These are phyloP conservation scores for Vipera latastei DNA, from an alignment of 2,797 vertebrate genomes.

Conservation along the genomic window DNA sequence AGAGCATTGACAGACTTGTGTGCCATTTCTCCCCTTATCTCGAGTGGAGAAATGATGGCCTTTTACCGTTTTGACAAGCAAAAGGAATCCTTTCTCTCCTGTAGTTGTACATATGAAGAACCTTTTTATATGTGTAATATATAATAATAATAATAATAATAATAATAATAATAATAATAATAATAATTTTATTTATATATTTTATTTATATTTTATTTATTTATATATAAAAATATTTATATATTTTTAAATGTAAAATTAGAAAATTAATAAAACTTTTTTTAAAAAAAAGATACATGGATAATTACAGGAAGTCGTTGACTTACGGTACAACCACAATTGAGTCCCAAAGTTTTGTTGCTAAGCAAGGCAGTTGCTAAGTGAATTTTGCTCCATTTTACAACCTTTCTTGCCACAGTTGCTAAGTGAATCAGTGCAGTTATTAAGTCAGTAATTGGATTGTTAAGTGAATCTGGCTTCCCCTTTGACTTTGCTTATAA, in stretches of 20 bases:
- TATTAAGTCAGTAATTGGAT: background rate
- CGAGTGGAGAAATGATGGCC: background rate
- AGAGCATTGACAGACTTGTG: accelerated
- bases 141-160: too few species aligned
- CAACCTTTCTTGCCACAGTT: background rate
- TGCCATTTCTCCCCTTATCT: background rate
- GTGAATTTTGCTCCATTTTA: background rate
- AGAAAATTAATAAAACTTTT: too few species aligned
- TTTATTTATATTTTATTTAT: too few species aligned
- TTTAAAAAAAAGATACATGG: background rate
- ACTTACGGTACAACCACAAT: background rate
- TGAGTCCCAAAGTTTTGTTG: background rate
- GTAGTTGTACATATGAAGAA: too few species aligned
- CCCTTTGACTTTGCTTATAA: too few species aligned
- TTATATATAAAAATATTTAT: too few species aligned
- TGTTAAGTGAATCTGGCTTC: too few species aligned
- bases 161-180: too few species aligned
- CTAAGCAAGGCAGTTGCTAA: background rate
- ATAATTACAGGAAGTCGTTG: background rate
- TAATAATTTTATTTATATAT: too few species aligned
- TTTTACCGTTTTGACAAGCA: constrained; percentile 7
- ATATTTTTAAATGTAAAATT: too few species aligned
- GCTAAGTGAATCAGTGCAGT: background rate
- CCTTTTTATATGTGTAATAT: too few species aligned
- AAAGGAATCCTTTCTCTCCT: too few species aligned